Evolutionary conservation across 1,140 invertebrate species (phyloP).

Genomic region (Brachionus koreanus): DNA sequence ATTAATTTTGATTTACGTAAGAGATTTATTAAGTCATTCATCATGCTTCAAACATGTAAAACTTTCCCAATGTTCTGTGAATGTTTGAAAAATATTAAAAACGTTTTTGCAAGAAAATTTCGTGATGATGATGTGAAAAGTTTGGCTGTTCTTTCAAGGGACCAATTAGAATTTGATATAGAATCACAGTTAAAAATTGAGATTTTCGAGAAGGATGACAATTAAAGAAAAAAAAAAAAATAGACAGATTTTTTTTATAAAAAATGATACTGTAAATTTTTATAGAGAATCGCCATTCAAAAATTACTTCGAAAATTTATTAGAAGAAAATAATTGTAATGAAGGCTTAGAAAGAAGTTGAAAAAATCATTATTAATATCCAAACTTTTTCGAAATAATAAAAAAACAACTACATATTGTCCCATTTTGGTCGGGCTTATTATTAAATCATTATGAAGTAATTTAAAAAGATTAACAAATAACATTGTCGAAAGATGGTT

Average conservation of each 20-base stretch:
- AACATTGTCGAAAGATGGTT: not conserved
- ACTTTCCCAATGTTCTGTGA: not conserved
- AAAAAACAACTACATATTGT: not conserved
- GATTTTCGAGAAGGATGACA: no score
- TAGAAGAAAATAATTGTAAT: no score
- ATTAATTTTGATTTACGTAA: slow-evolving; percentile 4
- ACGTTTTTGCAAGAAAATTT: not conserved
- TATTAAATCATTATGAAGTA: not conserved
- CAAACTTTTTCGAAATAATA: not conserved
- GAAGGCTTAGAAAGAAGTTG: no score
- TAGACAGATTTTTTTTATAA: not conserved
- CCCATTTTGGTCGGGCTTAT: not conserved
- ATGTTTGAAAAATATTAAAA: not conserved
- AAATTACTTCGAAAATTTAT: slow-evolving; percentile 7
- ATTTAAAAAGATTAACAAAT: not conserved
- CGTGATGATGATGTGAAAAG: not conserved
- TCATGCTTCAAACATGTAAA: not conserved
- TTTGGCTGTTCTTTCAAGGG: not conserved
- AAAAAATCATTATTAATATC: not conserved
- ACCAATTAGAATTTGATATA: not conserved
- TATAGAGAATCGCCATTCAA: not conserved
- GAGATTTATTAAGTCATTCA: slow-evolving; percentile 12
- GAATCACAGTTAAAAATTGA: no score
- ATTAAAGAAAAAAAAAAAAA: not conserved
- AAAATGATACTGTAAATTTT: not conserved